These are phyloP conservation scores for Aurelia sp. DNA, from an alignment of 30 jellyfish, hydroid and myxozoan genomes.

Conservation along the genomic window DNA sequence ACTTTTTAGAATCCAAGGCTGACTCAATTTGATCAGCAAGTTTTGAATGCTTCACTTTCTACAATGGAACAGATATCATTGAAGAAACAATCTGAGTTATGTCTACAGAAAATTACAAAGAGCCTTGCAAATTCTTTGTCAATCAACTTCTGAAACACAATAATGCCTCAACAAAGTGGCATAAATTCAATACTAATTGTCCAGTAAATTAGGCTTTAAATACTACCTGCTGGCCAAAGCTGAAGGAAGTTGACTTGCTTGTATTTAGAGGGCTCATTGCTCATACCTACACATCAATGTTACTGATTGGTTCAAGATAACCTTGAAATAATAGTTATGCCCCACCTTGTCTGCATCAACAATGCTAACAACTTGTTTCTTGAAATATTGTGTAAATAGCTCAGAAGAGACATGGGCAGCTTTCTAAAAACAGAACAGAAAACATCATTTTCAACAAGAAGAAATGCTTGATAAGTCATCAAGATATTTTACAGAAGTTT, in stretches of 20 bases:
- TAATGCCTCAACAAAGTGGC: neutral
- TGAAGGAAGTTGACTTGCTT: no score
- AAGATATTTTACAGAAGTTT: no score
- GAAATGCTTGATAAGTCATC: no score
- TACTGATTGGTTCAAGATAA: no score
- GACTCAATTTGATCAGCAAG: constrained; percentile 95
- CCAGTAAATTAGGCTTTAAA: no score
- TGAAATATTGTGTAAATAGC: constrained; percentile 87
- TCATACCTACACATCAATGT: no score
- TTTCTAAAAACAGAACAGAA: constrained; percentile 47
- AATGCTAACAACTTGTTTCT: constrained; percentile 95
- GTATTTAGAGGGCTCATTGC: no score
- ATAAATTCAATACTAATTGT: neutral
- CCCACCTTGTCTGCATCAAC: constrained; percentile 84
- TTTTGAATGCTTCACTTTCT: constrained; percentile 95
- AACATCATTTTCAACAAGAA: neutral
- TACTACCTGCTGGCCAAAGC: no score
- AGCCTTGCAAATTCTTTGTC: neutral
- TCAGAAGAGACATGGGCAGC: constrained; percentile 96
- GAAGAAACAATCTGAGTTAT: no score
- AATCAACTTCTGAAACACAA: neutral
- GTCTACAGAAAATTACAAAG: no score
- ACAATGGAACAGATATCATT: neutral
- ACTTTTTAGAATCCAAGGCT: constrained; percentile 93
- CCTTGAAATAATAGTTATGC: no score